A percentile compares a stretch with the other conserved stretches of the same genome.
Evolutionary conservation across 2,888 invertebrate genomes (phyloP).

Genomic region (Cryptosula pallasiana): DNA sequence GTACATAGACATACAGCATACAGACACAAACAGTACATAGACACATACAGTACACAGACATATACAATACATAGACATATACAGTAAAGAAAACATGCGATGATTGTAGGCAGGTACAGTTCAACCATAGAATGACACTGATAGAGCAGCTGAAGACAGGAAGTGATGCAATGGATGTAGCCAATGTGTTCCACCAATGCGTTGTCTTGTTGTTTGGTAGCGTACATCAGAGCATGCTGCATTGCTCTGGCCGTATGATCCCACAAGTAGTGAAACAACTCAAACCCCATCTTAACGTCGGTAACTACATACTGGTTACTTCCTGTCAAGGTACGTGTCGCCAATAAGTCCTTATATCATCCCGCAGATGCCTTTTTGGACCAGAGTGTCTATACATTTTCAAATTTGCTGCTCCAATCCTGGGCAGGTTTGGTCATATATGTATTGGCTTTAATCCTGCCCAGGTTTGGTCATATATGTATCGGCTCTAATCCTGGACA

Average conservation of each 20-base stretch:
- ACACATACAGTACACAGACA: too few species aligned
- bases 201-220: conserved; percentile 68
- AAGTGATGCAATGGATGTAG: conserved; percentile 41
- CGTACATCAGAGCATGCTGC: conserved; percentile 74
- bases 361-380: not conserved
- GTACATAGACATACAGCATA: too few species aligned
- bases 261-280: conserved; percentile 71
- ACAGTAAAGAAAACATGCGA: not conserved
- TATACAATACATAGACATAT: too few species aligned
- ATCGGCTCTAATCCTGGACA: too few species aligned
- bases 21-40: too few species aligned
- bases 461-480: too few species aligned
- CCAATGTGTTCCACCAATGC: conserved; percentile 47
- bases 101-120: conserved; percentile 63
- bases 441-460: too few species aligned
- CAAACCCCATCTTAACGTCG: conserved; percentile 57
- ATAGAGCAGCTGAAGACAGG: conserved; percentile 66
- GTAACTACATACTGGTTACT: not conserved
- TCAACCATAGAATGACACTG: conserved; percentile 74
- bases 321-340: conserved; percentile 16
- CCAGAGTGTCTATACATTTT: not conserved
- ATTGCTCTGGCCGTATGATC: conserved; percentile 90
- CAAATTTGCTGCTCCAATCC: not conserved
- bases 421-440: too few species aligned
- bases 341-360: not conserved